These are phyloP conservation scores for Denticeps clupeoides DNA, from an alignment of 2,797 vertebrate genomes.

Conservation along the genomic window DNA sequence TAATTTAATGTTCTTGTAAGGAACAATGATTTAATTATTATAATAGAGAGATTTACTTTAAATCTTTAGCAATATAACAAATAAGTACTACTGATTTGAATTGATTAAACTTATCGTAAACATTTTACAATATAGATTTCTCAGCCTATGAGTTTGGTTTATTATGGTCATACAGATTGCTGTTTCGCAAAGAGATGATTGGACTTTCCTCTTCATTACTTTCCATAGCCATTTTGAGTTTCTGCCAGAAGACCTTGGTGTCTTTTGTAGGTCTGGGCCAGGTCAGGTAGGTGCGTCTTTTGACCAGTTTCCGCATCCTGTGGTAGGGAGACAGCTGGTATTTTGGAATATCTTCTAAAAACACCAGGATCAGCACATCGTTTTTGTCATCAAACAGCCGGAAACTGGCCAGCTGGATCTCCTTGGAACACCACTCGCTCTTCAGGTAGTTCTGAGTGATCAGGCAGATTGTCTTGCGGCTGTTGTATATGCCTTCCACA, in stretches of 20 bases:
- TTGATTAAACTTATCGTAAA: no score
- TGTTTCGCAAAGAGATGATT: no score
- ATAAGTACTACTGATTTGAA: no score
- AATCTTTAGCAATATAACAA: no score
- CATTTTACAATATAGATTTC: no score
- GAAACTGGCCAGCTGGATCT: slow-evolving; percentile 60
- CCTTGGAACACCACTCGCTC: slow-evolving; percentile 63
- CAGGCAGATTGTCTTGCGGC: slow-evolving; percentile 64
- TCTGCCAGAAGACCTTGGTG: slow-evolving; percentile 54
- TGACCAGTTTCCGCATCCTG: slow-evolving; percentile 56
- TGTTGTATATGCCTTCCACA: slow-evolving; percentile 57
- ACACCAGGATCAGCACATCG: slow-evolving; percentile 57
- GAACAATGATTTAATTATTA: no score
- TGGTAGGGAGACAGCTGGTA: slow-evolving; percentile 47
- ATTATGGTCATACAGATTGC: no score
- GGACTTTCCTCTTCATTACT: slow-evolving; percentile 9
- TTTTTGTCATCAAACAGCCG: slow-evolving; percentile 59
- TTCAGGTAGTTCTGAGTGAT: slow-evolving; percentile 55
- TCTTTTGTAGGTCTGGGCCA: slow-evolving; percentile 43
- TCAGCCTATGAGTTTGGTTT: no score
- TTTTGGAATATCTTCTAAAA: slow-evolving; percentile 53
- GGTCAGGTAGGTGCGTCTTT: slow-evolving; percentile 52
- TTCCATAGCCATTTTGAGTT: slow-evolving; percentile 43
- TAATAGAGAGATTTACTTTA: no score
- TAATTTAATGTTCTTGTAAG: no score